These are phyloP conservation scores for Phanerotoma sp. DNA, from an alignment of 2,888 invertebrate genomes.

Conservation along the genomic window DNA sequence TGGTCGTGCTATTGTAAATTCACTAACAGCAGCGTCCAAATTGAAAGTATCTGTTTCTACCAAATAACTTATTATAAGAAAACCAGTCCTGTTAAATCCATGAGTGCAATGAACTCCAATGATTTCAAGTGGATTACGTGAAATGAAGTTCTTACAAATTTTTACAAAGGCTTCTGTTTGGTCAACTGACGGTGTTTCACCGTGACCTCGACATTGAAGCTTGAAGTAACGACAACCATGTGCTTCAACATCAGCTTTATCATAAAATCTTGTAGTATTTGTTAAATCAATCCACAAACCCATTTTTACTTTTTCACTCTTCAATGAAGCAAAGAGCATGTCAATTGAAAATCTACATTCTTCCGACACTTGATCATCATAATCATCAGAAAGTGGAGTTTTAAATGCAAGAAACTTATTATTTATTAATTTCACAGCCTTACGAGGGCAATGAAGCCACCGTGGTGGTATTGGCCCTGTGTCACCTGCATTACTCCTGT, in stretches of 20 bases:
- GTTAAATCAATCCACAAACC: slow-evolving; percentile 98
- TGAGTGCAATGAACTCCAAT: slow-evolving; percentile 92
- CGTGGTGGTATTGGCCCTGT: slow-evolving; percentile 73
- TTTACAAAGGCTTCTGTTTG: slow-evolving; percentile 84
- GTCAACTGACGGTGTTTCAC: slow-evolving; percentile 84
- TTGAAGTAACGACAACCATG: slow-evolving; percentile 83
- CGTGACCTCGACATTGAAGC: slow-evolving; percentile 87
- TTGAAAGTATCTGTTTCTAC: slow-evolving; percentile 82
- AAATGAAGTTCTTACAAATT: slow-evolving; percentile 76
- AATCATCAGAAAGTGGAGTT: slow-evolving; percentile 84
- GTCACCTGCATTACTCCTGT: neutral
- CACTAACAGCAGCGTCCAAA: slow-evolving; percentile 78
- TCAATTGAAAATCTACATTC: slow-evolving; percentile 81
- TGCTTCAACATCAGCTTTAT: slow-evolving; percentile 75
- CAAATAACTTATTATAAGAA: slow-evolving; percentile 88
- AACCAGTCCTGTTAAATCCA: slow-evolving; percentile 98
- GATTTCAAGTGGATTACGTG: slow-evolving; percentile 74
- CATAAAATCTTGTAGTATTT: slow-evolving; percentile 91
- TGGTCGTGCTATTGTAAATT: slow-evolving; percentile 76
- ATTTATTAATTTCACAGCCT: slow-evolving; percentile 70
- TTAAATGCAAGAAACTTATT: slow-evolving; percentile 92
- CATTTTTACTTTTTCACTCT: slow-evolving; percentile 78
- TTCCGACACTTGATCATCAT: slow-evolving; percentile 81
- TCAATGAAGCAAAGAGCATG: slow-evolving; percentile 82
- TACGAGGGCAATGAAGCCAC: slow-evolving; percentile 87